phyloP scores from a whole-genome alignment of 2,113 vertebrate species.

The Onychostoma macrolepis region DNA sequence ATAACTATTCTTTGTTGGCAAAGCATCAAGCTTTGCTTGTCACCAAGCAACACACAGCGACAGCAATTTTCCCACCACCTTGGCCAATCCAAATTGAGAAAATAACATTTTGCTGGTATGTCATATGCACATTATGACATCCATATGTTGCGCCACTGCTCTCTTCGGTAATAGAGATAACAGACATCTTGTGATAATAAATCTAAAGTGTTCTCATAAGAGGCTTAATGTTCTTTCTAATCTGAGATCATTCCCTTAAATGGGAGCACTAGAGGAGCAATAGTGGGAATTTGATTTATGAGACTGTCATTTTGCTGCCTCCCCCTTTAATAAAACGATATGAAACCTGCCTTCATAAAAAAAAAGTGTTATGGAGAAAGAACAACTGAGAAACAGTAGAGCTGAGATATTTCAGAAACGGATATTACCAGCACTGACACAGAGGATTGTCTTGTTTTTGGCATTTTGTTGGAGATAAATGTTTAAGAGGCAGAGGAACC shows the following conservation, averaged over 20 bases:
- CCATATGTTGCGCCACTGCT: not conserved
- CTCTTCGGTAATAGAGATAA: not conserved
- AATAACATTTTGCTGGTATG: not conserved
- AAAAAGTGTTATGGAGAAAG: not conserved
- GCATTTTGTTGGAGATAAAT: slow-evolving; percentile 4
- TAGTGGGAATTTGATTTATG: slow-evolving; percentile 11
- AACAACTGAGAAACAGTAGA: not conserved
- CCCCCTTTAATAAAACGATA: slow-evolving; percentile 13
- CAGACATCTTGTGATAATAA: slow-evolving; percentile 30
- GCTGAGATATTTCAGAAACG: not conserved
- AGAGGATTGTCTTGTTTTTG: not conserved
- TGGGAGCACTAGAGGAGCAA: slow-evolving; percentile 30
- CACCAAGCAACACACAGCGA: not conserved
- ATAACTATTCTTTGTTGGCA: not conserved
- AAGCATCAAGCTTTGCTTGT: not conserved
- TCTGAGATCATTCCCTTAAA: slow-evolving; percentile 25
- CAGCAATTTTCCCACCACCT: not conserved
- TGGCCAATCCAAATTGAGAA: not conserved
- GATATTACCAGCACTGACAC: not conserved
- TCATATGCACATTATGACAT: not conserved
- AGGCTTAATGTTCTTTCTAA: slow-evolving; percentile 42
- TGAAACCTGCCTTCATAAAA: not conserved
- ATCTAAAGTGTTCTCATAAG: slow-evolving; percentile 35
- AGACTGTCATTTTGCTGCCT: slow-evolving; percentile 9
- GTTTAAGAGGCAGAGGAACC: not conserved